Evolutionary conservation across 2,888 invertebrate genomes (phyloP).

Genomic region (Neoaliturus tenellus): DNA sequence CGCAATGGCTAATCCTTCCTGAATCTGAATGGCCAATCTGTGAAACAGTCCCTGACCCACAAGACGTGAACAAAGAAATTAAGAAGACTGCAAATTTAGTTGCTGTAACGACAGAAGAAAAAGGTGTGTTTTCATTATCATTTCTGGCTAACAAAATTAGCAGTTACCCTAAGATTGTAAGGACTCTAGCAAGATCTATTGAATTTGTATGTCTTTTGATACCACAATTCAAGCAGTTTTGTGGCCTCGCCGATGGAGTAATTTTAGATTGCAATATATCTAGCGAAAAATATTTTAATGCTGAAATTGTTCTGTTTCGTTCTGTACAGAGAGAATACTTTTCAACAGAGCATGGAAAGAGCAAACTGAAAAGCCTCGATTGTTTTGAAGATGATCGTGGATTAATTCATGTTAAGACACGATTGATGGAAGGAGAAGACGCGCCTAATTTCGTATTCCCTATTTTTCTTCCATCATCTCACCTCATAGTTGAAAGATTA

Average conservation of each 20-base stretch:
- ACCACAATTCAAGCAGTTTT: not conserved
- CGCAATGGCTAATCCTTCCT: constrained; percentile 16
- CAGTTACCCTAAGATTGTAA: constrained; percentile 37
- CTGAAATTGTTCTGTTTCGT: not conserved
- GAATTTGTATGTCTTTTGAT: not conserved
- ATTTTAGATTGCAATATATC: not conserved
- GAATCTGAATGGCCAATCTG: constrained; percentile 30
- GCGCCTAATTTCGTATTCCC: constrained; percentile 33
- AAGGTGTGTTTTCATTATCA: not conserved
- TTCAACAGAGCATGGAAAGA: not conserved
- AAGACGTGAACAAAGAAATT: constrained; percentile 16
- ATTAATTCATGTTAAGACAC: constrained; percentile 22
- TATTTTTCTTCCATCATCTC: not conserved
- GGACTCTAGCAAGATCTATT: constrained; percentile 22
- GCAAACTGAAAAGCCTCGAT: not conserved
- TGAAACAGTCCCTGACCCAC: not conserved
- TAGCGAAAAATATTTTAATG: constrained; percentile 46
- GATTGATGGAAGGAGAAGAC: constrained; percentile 38
- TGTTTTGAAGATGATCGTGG: constrained; percentile 10
- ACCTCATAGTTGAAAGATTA: not conserved
- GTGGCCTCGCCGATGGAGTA: not conserved
- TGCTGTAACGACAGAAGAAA: not conserved
- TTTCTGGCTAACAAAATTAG: not conserved
- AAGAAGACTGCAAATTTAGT: not conserved
- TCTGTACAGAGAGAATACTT: constrained; percentile 49